These are phyloP conservation scores for Spermophilus dauricus DNA, from an alignment of 2,113 vertebrate genomes.

Conservation along the genomic window DNA sequence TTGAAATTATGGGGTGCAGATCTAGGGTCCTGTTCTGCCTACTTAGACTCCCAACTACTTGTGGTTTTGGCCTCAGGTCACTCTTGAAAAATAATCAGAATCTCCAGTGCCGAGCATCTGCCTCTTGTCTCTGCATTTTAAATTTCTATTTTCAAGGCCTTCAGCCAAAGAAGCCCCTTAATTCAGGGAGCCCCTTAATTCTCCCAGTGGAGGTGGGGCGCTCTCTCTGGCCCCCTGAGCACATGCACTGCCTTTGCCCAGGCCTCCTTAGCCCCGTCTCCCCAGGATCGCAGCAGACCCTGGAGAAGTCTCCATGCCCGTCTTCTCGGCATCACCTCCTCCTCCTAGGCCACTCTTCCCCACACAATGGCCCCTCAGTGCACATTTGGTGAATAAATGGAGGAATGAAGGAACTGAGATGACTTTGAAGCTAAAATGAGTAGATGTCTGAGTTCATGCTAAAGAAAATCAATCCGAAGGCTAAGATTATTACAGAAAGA, in stretches of 20 bases:
- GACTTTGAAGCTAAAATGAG: accelerated
- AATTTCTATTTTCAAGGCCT: neutral
- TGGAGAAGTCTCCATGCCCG: neutral
- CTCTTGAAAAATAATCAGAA: neutral
- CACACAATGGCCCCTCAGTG: neutral
- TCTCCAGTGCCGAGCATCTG: too few species aligned
- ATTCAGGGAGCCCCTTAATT: too few species aligned
- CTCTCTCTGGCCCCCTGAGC: neutral
- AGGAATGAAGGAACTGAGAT: neutral
- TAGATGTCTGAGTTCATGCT: neutral
- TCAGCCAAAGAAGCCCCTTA: neutral
- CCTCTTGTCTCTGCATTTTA: too few species aligned
- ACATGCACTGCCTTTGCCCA: accelerated
- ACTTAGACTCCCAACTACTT: neutral
- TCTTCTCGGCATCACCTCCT: neutral
- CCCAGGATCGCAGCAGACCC: neutral
- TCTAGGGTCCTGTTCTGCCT: neutral
- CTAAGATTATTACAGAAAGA: neutral
- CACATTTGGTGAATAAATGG: neutral
- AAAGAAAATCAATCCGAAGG: neutral
- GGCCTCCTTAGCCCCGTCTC: neutral
- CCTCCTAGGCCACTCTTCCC: accelerated
- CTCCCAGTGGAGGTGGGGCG: neutral
- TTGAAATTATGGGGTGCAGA: neutral
- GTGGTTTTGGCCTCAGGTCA: neutral